Conservation (phyloP, 2,797 vertebrate genomes). For the Synanceia verrucosa region DNA sequence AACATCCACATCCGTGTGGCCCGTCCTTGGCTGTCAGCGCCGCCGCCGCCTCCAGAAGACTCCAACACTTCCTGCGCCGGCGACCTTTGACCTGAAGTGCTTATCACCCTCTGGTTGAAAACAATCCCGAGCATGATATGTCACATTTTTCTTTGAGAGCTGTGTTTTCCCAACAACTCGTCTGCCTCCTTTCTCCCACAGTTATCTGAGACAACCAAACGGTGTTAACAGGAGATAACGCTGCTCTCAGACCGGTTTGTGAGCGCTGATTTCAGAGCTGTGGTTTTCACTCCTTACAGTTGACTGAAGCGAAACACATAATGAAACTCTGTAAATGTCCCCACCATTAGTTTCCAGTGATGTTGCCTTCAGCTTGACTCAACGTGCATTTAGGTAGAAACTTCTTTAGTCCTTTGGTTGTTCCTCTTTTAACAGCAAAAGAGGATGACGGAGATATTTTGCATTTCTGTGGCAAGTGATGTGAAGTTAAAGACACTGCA, state of each 20-base stretch:
- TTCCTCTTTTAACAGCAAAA: neutral
- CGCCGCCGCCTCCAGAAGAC: constrained; percentile 63
- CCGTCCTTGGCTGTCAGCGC: constrained; percentile 73
- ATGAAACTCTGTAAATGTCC: constrained; percentile 10
- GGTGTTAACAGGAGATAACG: neutral
- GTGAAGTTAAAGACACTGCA: neutral
- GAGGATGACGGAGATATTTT: neutral
- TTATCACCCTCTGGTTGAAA: constrained; percentile 65
- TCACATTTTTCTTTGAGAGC: constrained; percentile 44
- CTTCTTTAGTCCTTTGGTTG: neutral
- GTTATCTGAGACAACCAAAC: constrained; percentile 27
- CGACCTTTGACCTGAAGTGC: constrained; percentile 74
- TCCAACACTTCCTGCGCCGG: constrained; percentile 76
- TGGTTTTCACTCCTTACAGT: constrained; percentile 14
- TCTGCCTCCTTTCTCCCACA: constrained; percentile 28
- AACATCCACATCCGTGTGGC: constrained; percentile 36
- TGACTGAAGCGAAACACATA: neutral
- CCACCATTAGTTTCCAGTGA: neutral
- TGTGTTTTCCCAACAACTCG: constrained; percentile 39
- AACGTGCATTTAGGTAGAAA: neutral
- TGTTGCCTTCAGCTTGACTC: neutral
- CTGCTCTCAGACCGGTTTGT: neutral
- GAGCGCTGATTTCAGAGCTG: constrained; percentile 1
- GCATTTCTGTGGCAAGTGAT: neutral
- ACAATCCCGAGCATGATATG: constrained; percentile 59